Evolutionary conservation across 2,113 vertebrate species (phyloP), one percentile per base, ranked within the genome.

Genomic region (Lophius piscatorius): DNA sequence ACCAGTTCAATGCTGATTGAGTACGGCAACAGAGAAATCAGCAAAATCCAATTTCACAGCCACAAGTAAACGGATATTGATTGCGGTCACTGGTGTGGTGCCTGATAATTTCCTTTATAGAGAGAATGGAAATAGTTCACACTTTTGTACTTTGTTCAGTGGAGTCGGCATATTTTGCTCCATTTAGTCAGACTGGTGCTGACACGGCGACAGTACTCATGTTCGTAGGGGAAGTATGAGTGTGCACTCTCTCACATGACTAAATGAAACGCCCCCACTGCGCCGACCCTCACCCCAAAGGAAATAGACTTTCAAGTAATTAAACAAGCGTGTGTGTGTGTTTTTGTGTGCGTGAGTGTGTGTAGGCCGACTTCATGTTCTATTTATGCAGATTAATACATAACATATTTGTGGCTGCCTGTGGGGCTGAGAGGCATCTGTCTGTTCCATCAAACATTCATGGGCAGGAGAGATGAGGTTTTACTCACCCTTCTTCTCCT

Each of bases 331-430:
- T 85, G 81, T 75, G 73, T 87, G 89, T 80, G 74, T 68, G 76
- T 75, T 28, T n/a, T n/a, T n/a, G n/a, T n/a, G n/a, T n/a, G n/a
- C n/a, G n/a, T n/a, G n/a, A n/a, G n/a, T n/a, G n/a, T n/a, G n/a
- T n/a, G n/a, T n/a, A n/a, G 63, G 81, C 87, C 83, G 82, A 77
- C 86, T 86, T 91, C 83, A 90, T 90, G 85, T 90, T 89, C 87
- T 90, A 89, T 90, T 91, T 87, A 87, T 90, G 84, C 81, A 90
- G 85, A 91, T 91, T 90, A 91, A 91, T 90, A 89, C 87, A 89
- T 91, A 91, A n/a, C n/a, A n/a, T n/a, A n/a, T 91, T 90, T 91
- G 88, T 84, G 39, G 26, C 75, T 36, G 84, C 87, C 85, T 77
- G 75, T 78, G 76, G 87, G 86, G 70, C 61, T 86, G 85, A 84